A percentile compares a stretch with the other conserved stretches of the same genome.
These are phyloP conservation scores for Lasiurus cinereus DNA, from an alignment of 2,113 vertebrate species.

Conservation along the genomic window DNA sequence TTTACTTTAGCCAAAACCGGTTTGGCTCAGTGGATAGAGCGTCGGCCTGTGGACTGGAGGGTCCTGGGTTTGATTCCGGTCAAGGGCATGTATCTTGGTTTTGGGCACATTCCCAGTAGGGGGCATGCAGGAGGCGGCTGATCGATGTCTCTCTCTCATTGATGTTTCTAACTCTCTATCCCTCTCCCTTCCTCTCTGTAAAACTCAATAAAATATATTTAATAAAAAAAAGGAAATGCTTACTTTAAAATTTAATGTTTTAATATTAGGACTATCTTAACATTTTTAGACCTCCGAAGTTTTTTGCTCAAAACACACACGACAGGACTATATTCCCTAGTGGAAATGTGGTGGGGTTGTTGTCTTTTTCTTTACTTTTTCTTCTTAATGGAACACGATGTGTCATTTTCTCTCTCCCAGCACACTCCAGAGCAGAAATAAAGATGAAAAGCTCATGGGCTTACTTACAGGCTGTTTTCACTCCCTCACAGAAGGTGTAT, in stretches of 20 bases:
- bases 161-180: too few relatives aligned
- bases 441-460: neutral
- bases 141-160: too few relatives aligned
- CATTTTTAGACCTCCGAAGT: neutral
- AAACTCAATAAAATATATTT: too few relatives aligned
- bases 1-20: slow-evolving; percentile 3
- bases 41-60: too few relatives aligned
- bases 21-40: too few relatives aligned
- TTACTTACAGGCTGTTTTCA: neutral
- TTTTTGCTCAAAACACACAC: slow-evolving; percentile 2
- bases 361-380: neutral
- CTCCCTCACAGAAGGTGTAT: neutral
- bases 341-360: neutral
- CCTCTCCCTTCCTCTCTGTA: too few relatives aligned
- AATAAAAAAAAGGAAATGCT: neutral
- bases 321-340: neutral
- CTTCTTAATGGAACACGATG: neutral
- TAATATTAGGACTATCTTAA: neutral
- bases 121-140: too few relatives aligned
- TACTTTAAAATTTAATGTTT: slow-evolving; percentile 48
- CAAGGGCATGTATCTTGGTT: too few relatives aligned
- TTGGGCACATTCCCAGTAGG: too few relatives aligned
- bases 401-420: neutral
- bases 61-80: too few relatives aligned
- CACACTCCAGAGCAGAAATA: neutral